These are phyloP conservation scores for Holacanthus passer DNA, from an alignment of 2,113 vertebrate species.

Conservation along the genomic window DNA sequence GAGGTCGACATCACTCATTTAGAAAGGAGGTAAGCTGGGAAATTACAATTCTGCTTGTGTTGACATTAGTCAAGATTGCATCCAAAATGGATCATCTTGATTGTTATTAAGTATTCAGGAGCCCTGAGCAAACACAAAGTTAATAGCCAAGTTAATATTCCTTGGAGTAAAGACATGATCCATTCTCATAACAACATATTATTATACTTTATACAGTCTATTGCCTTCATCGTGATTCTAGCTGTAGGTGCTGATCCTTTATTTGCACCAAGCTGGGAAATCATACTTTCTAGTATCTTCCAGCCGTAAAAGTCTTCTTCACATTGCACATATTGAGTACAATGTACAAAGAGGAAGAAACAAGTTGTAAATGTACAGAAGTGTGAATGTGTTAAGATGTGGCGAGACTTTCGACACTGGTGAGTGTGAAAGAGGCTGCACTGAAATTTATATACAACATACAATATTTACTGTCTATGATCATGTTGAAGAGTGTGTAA, in stretches of 20 bases:
- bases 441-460: background rate
- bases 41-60: background rate
- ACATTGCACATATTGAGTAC: too few species aligned
- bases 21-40: background rate
- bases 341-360: too few species aligned
- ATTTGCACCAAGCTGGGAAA: too few species aligned
- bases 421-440: background rate
- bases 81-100: too few species aligned
- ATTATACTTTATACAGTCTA: background rate
- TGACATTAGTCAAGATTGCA: background rate
- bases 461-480: background rate
- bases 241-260: too few species aligned
- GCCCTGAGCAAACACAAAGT: too few species aligned
- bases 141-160: too few species aligned
- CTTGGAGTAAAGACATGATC: background rate
- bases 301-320: too few species aligned
- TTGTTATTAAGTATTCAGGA: too few species aligned
- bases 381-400: background rate
- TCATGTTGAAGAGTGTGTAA: background rate
- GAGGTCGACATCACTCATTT: slow-evolving; percentile 4
- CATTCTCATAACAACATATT: background rate
- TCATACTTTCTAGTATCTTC: too few species aligned
- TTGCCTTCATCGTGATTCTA: too few species aligned
- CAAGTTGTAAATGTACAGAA: background rate
- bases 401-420: background rate